Evolutionary conservation across 2,888 invertebrate genomes (phyloP).

Genomic region (Itoplectis maculator): DNA sequence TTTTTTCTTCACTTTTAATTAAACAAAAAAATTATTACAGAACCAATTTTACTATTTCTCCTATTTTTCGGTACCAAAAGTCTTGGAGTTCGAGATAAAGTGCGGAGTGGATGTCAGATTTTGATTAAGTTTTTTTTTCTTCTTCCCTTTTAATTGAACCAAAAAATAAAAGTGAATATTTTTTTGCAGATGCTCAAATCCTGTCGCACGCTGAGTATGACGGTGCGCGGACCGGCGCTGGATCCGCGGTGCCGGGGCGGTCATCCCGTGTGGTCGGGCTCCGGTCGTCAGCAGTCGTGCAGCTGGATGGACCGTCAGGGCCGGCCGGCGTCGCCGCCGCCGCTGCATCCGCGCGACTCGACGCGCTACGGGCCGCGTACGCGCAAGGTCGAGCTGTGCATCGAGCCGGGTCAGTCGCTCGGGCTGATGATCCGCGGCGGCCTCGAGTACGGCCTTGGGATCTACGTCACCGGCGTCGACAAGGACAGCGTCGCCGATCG

Average conservation of each 20-base stretch:
- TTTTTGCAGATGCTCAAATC: constrained; percentile 96
- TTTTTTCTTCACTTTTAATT: no score
- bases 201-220: constrained; percentile 95
- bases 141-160: no score
- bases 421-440: constrained; percentile 98
- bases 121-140: no score
- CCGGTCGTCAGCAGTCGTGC: constrained; percentile 90
- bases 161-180: no score
- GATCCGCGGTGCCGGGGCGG: constrained; percentile 86
- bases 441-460: constrained; percentile 96
- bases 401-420: constrained; percentile 95
- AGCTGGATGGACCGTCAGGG: constrained; percentile 98
- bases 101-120: no score
- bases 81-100: no score
- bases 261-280: constrained; percentile 83
- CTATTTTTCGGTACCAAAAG: no score
- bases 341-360: constrained; percentile 86
- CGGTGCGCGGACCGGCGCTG: constrained; percentile 92
- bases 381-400: constrained; percentile 92
- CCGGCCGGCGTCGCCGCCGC: constrained; percentile 94
- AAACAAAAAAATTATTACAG: no score
- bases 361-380: constrained; percentile 82
- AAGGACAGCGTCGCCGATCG: constrained; percentile 96
- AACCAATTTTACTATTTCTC: no score
- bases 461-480: constrained; percentile 98